Evolutionary conservation across 2,888 invertebrate species (phyloP).

Genomic region (Odontocerum albicorne): DNA sequence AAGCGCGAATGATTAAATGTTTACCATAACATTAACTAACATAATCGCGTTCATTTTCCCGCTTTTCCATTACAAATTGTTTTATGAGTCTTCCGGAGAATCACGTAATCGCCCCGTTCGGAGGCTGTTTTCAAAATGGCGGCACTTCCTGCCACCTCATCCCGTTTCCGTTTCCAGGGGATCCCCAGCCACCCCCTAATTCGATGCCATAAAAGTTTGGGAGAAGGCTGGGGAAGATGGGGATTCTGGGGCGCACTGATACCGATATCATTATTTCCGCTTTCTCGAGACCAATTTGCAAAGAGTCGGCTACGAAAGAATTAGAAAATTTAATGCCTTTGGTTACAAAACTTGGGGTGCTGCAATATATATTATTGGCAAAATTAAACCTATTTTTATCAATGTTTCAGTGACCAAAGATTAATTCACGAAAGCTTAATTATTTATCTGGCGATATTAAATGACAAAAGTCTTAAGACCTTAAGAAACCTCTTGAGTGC

Average conservation of each 20-base stretch:
- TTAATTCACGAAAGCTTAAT: too few relatives aligned
- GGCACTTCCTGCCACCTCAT: slow-evolving; percentile 16
- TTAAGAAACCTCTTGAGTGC: too few relatives aligned
- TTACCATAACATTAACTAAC: slow-evolving; percentile 18
- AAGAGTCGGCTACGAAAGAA: too few relatives aligned
- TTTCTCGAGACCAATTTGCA: slow-evolving; percentile 25
- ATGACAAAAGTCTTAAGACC: too few relatives aligned
- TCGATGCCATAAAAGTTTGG: not conserved
- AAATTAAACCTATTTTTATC: too few relatives aligned
- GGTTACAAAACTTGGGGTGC: too few relatives aligned
- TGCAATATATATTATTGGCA: too few relatives aligned
- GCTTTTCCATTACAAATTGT: slow-evolving; percentile 26
- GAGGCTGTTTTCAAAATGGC: slow-evolving; percentile 35
- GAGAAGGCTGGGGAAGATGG: slow-evolving; percentile 1
- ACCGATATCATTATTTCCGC: slow-evolving; percentile 32
- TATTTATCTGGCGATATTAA: too few relatives aligned
- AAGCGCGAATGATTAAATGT: too few relatives aligned
- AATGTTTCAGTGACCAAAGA: too few relatives aligned
- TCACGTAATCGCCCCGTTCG: slow-evolving; percentile 13
- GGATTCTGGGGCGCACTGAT: slow-evolving; percentile 22
- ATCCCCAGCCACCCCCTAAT: not conserved
- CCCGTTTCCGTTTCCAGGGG: too few relatives aligned
- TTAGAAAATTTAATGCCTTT: too few relatives aligned
- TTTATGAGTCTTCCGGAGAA: slow-evolving; percentile 20
- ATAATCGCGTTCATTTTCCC: slow-evolving; percentile 8